These are phyloP conservation scores for Venturia canescens DNA, from an alignment of 1,140 invertebrate genomes.

Conservation along the genomic window DNA sequence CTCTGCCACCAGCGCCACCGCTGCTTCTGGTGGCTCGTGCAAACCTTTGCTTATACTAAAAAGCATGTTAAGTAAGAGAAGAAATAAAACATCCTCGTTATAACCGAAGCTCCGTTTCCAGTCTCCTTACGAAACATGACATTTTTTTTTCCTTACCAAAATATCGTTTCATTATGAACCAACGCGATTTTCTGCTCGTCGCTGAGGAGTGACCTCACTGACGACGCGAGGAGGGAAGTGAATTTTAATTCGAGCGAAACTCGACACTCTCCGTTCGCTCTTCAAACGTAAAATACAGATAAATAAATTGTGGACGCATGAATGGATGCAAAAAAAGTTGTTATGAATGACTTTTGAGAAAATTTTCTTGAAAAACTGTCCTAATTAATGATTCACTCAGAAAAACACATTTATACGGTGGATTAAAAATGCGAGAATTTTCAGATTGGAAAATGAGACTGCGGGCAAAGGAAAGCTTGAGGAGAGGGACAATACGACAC, in stretches of 20 bases:
- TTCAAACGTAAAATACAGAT: too few relatives aligned
- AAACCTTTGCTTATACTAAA: constrained; percentile 20
- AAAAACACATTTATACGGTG: constrained; percentile 1
- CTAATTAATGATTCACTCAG: neutral
- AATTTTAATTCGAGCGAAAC: neutral
- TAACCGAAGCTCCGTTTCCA: too few relatives aligned
- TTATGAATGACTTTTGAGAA: neutral
- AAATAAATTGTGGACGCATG: constrained; percentile 18
- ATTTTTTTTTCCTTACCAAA: too few relatives aligned
- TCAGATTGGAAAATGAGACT: neutral
- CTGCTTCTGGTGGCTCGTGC: constrained; percentile 29
- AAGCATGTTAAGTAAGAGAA: neutral
- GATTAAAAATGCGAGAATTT: neutral
- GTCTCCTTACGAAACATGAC: too few relatives aligned
- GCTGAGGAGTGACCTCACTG: too few relatives aligned
- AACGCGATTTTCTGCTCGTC: too few relatives aligned
- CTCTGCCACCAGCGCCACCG: neutral
- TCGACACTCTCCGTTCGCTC: too few relatives aligned
- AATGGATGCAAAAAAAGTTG: neutral
- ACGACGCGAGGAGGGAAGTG: too few relatives aligned
- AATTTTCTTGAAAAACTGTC: neutral
- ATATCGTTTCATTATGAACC: too few relatives aligned
- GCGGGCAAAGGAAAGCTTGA: neutral
- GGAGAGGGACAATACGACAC: neutral
- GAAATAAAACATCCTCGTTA: neutral